These are phyloP conservation scores for Sebastes fasciatus DNA, from an alignment of 2,113 vertebrate genomes.

Conservation along the genomic window DNA sequence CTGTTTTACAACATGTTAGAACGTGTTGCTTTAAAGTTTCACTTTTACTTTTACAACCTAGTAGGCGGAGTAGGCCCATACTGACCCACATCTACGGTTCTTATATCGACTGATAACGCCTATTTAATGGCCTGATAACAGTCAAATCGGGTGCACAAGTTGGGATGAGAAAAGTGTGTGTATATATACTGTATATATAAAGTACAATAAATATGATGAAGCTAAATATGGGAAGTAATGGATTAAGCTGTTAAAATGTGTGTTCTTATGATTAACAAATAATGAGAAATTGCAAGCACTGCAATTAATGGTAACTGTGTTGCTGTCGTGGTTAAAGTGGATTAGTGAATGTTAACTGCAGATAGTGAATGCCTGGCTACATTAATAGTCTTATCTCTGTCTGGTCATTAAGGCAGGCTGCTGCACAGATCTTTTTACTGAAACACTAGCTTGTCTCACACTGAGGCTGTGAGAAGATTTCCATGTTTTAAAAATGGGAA, in stretches of 20 bases:
- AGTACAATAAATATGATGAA: too few relatives aligned
- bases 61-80: too few relatives aligned
- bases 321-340: constrained; percentile 15
- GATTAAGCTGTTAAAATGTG: neutral
- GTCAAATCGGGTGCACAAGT: too few relatives aligned
- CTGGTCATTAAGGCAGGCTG: constrained; percentile 18
- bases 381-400: constrained; percentile 26
- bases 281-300: neutral
- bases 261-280: neutral
- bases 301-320: constrained; percentile 1
- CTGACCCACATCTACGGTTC: too few relatives aligned
- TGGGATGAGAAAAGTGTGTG: too few relatives aligned
- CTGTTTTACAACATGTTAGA: too few relatives aligned
- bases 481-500: constrained; percentile 17
- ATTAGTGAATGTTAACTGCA: constrained; percentile 26
- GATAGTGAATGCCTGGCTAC: neutral
- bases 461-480: neutral
- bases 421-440: constrained; percentile 7
- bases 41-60: too few relatives aligned
- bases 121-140: too few relatives aligned
- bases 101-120: too few relatives aligned
- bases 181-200: too few relatives aligned
- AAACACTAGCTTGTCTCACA: constrained; percentile 1
- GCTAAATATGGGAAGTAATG: neutral
- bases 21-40: too few relatives aligned